Conservation (phyloP, 2,888 invertebrate genomes). For the Taphrorychus bicolor region DNA sequence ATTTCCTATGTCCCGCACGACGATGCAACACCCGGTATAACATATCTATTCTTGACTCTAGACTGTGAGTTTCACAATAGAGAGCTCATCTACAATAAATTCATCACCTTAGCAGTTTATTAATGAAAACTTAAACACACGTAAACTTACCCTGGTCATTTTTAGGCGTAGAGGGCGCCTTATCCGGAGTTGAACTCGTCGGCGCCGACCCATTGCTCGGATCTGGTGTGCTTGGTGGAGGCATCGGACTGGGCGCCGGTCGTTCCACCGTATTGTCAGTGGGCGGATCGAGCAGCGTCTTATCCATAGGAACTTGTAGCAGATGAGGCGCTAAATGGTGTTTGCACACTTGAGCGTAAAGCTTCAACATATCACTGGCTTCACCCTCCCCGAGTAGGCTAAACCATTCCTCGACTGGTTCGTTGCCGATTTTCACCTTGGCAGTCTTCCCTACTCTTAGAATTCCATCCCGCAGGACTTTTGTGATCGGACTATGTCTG, state of each 20-base stretch:
- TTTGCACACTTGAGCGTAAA: slow-evolving; percentile 84
- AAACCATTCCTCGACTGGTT: slow-evolving; percentile 89
- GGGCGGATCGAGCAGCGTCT: slow-evolving; percentile 73
- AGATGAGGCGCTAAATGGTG: slow-evolving; percentile 80
- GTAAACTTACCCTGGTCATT: slow-evolving; percentile 56
- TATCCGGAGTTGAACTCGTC: slow-evolving; percentile 53
- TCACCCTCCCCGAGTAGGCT: slow-evolving; percentile 81
- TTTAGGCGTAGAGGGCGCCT: slow-evolving; percentile 66
- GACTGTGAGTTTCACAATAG: too few relatives aligned
- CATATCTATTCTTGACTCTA: too few relatives aligned
- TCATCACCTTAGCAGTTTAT: too few relatives aligned
- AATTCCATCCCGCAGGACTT: slow-evolving; percentile 85
- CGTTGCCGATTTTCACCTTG: slow-evolving; percentile 66
- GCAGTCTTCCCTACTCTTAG: slow-evolving; percentile 78
- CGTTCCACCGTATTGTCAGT: slow-evolving; percentile 60
- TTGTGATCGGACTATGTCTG: slow-evolving; percentile 88
- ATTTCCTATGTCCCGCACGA: too few relatives aligned
- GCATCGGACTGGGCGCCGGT: slow-evolving; percentile 61
- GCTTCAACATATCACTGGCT: slow-evolving; percentile 81
- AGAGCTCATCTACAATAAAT: too few relatives aligned
- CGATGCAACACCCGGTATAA: too few relatives aligned
- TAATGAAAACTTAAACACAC: too few relatives aligned
- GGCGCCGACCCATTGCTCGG: slow-evolving; percentile 44
- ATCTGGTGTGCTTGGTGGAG: slow-evolving; percentile 50
- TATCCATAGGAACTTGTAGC: slow-evolving; percentile 76